Conservation (phyloP, 2,888 invertebrate genomes). For the Oxystoma pomonae region DNA sequence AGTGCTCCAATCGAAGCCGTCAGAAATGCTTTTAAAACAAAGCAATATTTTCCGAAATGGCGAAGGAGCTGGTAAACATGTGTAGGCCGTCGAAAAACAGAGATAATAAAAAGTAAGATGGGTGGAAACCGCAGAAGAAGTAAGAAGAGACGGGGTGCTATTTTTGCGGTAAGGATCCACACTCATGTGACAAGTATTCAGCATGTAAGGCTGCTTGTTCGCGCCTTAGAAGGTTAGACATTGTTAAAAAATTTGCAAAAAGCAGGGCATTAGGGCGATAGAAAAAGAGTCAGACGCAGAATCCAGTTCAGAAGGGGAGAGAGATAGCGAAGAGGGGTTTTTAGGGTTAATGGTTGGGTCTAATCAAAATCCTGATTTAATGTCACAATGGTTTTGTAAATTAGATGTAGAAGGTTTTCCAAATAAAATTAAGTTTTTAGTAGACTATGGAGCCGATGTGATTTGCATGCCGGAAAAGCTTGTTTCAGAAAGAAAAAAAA, state of each 20-base stretch:
- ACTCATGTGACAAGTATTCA: not conserved
- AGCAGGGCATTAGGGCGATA: not conserved
- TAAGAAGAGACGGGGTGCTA: conserved; percentile 1
- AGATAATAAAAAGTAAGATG: too few species aligned
- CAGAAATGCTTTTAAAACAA: conserved; percentile 2
- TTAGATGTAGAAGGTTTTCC: conserved; percentile 10
- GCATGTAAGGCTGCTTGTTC: not conserved
- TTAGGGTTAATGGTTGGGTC: not conserved
- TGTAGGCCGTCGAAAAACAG: too few species aligned
- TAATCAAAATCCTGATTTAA: conserved; percentile 1
- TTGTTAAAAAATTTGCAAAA: not conserved
- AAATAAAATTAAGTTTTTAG: conserved; percentile 2
- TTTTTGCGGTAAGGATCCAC: not conserved
- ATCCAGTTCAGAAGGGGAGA: not conserved
- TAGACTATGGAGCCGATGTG: conserved; percentile 16
- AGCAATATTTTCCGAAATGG: not conserved
- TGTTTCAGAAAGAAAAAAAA: conserved; percentile 5
- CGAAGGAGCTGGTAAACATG: too few species aligned
- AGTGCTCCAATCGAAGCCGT: not conserved
- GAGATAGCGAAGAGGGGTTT: not conserved
- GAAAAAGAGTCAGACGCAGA: not conserved
- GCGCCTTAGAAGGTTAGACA: not conserved
- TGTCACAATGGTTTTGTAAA: conserved; percentile 13
- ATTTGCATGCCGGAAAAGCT: conserved; percentile 8
- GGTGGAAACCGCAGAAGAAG: too few species aligned